phyloP scores from a whole-genome alignment of 2,113 vertebrate species.

The Gorsachius goisagi region DNA sequence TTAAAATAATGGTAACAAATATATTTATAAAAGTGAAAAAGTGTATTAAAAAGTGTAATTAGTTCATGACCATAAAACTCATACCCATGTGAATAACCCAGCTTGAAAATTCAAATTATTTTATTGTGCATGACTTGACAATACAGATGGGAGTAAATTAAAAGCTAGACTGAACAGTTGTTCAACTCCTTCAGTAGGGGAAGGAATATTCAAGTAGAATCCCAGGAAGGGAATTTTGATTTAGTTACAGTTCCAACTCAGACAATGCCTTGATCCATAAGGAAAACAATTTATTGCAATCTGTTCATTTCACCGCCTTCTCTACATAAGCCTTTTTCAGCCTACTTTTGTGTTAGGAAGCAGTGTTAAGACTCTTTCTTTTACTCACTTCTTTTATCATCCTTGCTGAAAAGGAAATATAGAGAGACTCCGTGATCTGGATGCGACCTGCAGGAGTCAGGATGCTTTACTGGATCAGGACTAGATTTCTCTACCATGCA shows the following conservation, averaged over 20 bases:
- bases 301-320: background rate
- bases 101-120: background rate
- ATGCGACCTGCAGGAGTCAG: background rate
- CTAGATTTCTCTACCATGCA: background rate
- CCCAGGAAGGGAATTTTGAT: background rate
- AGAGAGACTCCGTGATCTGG: background rate
- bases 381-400: background rate
- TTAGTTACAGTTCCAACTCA: background rate
- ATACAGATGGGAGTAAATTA: background rate
- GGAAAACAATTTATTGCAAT: background rate
- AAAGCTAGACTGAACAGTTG: background rate
- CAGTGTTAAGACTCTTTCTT: background rate
- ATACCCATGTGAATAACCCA: background rate
- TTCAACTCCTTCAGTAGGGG: background rate
- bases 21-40: background rate
- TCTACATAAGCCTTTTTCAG: background rate
- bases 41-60: background rate
- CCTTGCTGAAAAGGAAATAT: background rate
- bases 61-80: background rate
- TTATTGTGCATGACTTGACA: background rate
- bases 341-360: background rate
- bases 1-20: background rate
- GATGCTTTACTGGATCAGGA: background rate
- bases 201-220: background rate
- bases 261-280: background rate